Base-by-base conservation (phyloP, 1,140 invertebrate genomes). In the Drosophila insularis region DNA sequence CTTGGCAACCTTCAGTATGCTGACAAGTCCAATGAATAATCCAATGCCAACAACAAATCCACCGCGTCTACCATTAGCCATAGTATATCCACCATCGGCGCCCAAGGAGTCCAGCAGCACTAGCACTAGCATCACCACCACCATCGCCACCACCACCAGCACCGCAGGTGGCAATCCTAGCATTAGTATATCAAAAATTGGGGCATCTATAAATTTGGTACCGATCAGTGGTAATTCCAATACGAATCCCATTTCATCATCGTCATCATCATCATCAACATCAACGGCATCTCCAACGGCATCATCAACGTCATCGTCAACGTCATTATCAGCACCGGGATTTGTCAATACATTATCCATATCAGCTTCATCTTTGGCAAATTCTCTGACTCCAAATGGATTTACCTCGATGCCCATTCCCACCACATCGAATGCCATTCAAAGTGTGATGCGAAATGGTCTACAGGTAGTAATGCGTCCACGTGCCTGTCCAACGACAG, bases 11-110 rank as follows among this genome's bases (percentile, higher is more conserved):
- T 11, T 40, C 1, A 7, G 27, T 23, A 2, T 40, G 40, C 2
- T 27, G 3, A 17, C 7, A 0, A 35, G 27, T 8, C 31, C 23
- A 1, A 0, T 54, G 10, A n/a, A 53, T 10, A 55, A 50, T 0
- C n/a, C 3, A 4, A 0, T 8, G 1, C 13, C 43, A 3, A 2
- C 46, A 0, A 11, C 55, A 11, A 46, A 21, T 14, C 13, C 61
- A 2, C 39, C 68, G 8, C 76, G 64, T 0, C 19, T 84, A 2
- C 81, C 80, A 0, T 35, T 84, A 37, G 76, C 80, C 60, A 84
- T 84, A 35, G 66, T 80, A n/a, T 84, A 84, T 40, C 81, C 81
- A 21, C 53, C 81, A 0, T 0, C 37, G 0, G 27, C 27, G 27
- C 5, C 23, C 17, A 58, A 46, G 19, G 32, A 50, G 43, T n/a